phyloP scores from a whole-genome alignment of 2,888 invertebrate species.

The Chorisops tibialis region DNA sequence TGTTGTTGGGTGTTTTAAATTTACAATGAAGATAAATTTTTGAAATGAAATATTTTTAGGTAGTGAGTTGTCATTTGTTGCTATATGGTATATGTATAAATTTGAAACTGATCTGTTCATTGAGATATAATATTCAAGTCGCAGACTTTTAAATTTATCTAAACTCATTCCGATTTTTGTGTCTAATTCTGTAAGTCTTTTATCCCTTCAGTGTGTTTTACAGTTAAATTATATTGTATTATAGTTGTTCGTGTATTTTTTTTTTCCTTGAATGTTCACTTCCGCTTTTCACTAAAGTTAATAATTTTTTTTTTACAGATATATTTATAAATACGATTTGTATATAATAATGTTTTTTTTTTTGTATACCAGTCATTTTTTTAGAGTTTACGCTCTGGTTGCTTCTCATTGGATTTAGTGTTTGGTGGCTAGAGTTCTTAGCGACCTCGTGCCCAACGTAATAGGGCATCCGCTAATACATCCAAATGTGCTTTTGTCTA shows the following conservation, averaged over 20 bases:
- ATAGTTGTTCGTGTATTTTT: constrained; percentile 3
- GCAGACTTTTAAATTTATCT: background rate
- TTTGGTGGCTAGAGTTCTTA: constrained; percentile 49
- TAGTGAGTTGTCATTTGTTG: background rate
- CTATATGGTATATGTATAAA: no score
- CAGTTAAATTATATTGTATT: background rate
- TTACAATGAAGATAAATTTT: no score
- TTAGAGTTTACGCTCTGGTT: constrained; percentile 3
- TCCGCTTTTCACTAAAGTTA: background rate
- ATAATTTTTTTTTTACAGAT: constrained; percentile 14
- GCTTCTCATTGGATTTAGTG: background rate
- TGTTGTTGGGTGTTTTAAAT: no score
- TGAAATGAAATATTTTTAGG: no score
- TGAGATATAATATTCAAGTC: background rate
- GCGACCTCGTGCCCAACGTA: constrained; percentile 92
- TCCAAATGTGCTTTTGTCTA: constrained; percentile 96
- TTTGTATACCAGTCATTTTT: constrained; percentile 21
- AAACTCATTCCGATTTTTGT: background rate
- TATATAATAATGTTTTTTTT: constrained; percentile 11
- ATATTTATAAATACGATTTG: constrained; percentile 22
- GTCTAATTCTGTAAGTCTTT: constrained; percentile 21
- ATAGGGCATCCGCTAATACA: constrained; percentile 87
- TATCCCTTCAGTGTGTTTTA: constrained; percentile 21
- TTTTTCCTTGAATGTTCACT: background rate
- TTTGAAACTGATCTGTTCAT: background rate